Percentiles rank a stretch among this genome's conserved stretches.
Conservation (phyloP, 2,888 invertebrate species). For the Megamerina dolium region DNA sequence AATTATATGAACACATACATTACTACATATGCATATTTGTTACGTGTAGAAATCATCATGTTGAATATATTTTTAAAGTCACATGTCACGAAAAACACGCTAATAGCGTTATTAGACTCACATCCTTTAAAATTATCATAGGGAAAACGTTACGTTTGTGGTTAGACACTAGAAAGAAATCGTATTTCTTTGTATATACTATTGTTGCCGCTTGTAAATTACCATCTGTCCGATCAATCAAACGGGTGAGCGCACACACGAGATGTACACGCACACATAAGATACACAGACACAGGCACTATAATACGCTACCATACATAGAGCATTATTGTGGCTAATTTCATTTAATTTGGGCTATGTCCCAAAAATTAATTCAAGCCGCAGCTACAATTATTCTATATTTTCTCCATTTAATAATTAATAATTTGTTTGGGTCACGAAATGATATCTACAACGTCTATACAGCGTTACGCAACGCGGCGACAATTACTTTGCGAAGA, state of each 20-base stretch:
- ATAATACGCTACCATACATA: too few species aligned
- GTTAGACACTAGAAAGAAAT: too few species aligned
- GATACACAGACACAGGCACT: slow-evolving; percentile 1
- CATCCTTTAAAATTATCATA: too few species aligned
- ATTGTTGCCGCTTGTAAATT: slow-evolving; percentile 23
- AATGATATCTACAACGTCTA: neutral
- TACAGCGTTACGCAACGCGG: slow-evolving; percentile 8
- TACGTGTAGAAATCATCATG: too few species aligned
- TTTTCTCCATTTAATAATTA: slow-evolving; percentile 42
- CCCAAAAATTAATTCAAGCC: slow-evolving; percentile 25
- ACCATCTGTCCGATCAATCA: slow-evolving; percentile 45
- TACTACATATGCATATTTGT: too few species aligned
- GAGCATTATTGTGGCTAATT: slow-evolving; percentile 38
- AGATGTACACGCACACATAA: slow-evolving; percentile 24
- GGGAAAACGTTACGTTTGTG: too few species aligned
- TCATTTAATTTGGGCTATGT: slow-evolving; percentile 41
- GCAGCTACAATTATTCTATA: slow-evolving; percentile 40
- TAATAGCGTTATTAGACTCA: slow-evolving; percentile 9
- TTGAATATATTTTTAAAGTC: too few species aligned
- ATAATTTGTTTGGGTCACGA: slow-evolving; percentile 46
- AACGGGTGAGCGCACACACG: slow-evolving; percentile 35
- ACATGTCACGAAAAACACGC: slow-evolving; percentile 11
- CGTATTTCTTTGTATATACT: too few species aligned
- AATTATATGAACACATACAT: too few species aligned
- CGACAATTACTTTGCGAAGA: neutral